Conservation (phyloP, 1,140 invertebrate species). For the Oscheius sp. region DNA sequence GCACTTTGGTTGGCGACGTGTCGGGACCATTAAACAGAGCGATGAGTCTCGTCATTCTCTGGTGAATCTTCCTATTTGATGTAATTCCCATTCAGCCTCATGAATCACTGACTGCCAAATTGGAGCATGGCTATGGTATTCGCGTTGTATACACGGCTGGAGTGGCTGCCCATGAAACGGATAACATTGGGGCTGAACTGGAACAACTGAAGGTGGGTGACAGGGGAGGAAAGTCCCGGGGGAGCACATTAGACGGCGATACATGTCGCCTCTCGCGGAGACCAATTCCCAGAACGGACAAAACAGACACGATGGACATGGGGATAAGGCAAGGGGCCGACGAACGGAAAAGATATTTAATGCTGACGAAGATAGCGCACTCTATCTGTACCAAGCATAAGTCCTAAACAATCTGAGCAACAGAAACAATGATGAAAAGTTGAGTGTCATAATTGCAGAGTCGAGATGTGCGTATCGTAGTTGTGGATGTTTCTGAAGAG, state of each 20-base stretch:
- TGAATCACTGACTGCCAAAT: conserved; percentile 81
- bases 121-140: conserved; percentile 74
- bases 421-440: neutral
- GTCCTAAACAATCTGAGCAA: neutral
- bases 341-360: no score
- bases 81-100: conserved; percentile 71
- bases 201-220: conserved; percentile 74
- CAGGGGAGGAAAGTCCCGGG: neutral
- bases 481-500: conserved; percentile 91
- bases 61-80: conserved; percentile 62
- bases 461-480: conserved; percentile 88
- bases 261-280: neutral
- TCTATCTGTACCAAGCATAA: no score
- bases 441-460: conserved; percentile 44
- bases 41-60: conserved; percentile 82
- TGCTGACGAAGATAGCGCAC: no score
- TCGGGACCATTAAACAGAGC: conserved; percentile 94
- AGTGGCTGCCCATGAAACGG: conserved; percentile 81
- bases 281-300: neutral
- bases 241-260: neutral
- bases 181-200: conserved; percentile 68
- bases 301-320: no score
- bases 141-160: conserved; percentile 85
- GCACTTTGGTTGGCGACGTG: conserved; percentile 92
- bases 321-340: no score